Percentiles rank a stretch among this genome's conserved stretches.
These are phyloP conservation scores for Pomacea canaliculata DNA, from an alignment of 2,888 invertebrate species.

Conservation along the genomic window DNA sequence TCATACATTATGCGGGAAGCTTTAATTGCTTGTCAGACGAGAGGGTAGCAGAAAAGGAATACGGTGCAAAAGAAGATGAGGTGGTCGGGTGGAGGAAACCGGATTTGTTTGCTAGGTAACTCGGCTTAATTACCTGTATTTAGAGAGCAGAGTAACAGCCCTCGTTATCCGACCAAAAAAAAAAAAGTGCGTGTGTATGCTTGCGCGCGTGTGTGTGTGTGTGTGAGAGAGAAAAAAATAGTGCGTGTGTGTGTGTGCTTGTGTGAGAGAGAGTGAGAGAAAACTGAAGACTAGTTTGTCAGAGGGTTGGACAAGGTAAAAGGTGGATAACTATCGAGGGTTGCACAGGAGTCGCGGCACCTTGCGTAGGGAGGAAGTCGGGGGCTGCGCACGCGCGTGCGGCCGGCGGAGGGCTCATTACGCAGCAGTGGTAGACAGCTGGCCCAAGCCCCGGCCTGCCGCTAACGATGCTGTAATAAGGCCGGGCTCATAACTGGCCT, in stretches of 20 bases:
- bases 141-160: conserved; percentile 6
- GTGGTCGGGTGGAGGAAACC: neutral
- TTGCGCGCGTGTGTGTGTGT: neutral
- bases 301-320: too few relatives aligned
- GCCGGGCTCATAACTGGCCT: conserved; percentile 5
- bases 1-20: too few relatives aligned
- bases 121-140: conserved; percentile 29
- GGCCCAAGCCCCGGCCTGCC: neutral
- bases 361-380: neutral
- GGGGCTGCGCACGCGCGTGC: neutral
- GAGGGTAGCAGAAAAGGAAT: too few relatives aligned
- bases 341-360: too few relatives aligned
- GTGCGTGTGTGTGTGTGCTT: too few relatives aligned
- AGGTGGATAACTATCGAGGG: too few relatives aligned
- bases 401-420: conserved; percentile 12
- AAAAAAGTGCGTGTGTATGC: neutral
- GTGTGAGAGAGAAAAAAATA: neutral
- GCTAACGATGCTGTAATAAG: conserved; percentile 23
- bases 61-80: too few relatives aligned
- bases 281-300: too few relatives aligned
- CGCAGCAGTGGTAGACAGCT: conserved; percentile 6
- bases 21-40: too few relatives aligned
- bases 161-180: conserved; percentile 19
- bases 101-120: conserved; percentile 30
- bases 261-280: too few relatives aligned